Evolutionary conservation across 64 coral and sea anemone genomes (phyloP).

Genomic region (Montipora foliosa): DNA sequence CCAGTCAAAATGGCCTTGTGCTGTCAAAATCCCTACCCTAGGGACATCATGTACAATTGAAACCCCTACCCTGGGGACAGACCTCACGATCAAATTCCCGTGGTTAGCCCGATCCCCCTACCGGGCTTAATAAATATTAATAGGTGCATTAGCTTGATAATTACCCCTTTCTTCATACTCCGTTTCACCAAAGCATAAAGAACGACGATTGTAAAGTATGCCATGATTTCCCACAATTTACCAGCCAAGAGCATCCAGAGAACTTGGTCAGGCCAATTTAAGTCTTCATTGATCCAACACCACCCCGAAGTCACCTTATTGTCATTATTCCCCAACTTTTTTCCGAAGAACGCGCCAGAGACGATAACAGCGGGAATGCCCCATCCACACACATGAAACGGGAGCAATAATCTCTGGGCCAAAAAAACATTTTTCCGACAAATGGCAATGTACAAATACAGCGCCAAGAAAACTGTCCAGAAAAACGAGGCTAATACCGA

Average conservation of each 20-base stretch:
- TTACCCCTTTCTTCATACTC: slow-evolving; percentile 79
- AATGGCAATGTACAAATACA: slow-evolving; percentile 83
- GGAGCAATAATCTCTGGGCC: slow-evolving; percentile 67
- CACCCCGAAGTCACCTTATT: slow-evolving; percentile 75
- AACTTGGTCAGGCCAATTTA: not conserved
- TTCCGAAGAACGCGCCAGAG: not conserved
- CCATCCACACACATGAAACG: slow-evolving; percentile 91
- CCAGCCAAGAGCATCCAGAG: slow-evolving; percentile 95
- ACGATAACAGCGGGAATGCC: slow-evolving; percentile 72
- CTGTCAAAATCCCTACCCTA: too few species aligned
- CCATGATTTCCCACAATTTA: slow-evolving; percentile 94
- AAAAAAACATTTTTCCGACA: slow-evolving; percentile 39
- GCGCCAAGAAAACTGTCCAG: slow-evolving; percentile 85
- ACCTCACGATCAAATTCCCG: too few species aligned
- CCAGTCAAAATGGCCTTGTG: too few species aligned
- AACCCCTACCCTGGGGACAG: too few species aligned
- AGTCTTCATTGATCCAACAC: slow-evolving; percentile 78
- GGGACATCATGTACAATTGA: too few species aligned
- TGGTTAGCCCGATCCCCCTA: too few species aligned
- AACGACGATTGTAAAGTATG: slow-evolving; percentile 74
- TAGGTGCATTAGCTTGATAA: not conserved
- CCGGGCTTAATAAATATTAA: too few species aligned
- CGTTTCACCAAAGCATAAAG: slow-evolving; percentile 74
- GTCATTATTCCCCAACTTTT: slow-evolving; percentile 61
- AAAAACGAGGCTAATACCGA: slow-evolving; percentile 92